Conservation (phyloP, 2,888 invertebrate genomes). For the Horisme vitalbata region DNA sequence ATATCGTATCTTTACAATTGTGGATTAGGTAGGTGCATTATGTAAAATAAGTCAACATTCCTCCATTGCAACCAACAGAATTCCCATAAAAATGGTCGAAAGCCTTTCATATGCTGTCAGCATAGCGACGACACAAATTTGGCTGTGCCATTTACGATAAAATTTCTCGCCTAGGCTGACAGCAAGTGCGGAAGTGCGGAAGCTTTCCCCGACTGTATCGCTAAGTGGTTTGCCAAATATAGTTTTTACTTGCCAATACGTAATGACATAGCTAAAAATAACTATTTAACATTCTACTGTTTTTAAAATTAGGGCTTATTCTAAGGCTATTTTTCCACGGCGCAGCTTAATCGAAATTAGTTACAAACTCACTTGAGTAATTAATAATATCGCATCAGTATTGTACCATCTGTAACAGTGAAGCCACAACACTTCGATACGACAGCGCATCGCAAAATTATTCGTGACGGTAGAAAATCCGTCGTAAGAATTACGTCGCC, state of each 20-base stretch:
- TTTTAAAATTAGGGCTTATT: background rate
- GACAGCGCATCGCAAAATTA: too few relatives aligned
- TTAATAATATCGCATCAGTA: too few relatives aligned
- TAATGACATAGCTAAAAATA: slow-evolving; percentile 35
- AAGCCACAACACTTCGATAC: too few relatives aligned
- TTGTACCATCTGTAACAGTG: too few relatives aligned
- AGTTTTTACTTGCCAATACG: slow-evolving; percentile 56
- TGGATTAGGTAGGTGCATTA: slow-evolving; percentile 54
- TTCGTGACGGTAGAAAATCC: too few relatives aligned
- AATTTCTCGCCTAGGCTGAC: background rate
- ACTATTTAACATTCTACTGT: too few relatives aligned
- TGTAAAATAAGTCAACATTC: slow-evolving; percentile 59
- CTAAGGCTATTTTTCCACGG: too few relatives aligned
- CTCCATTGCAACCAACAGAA: slow-evolving; percentile 38
- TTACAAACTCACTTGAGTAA: too few relatives aligned
- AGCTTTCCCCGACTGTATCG: slow-evolving; percentile 28
- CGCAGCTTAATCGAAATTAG: too few relatives aligned
- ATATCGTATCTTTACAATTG: too few relatives aligned
- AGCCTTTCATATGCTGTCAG: slow-evolving; percentile 24
- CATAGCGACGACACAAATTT: background rate
- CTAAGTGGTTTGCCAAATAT: slow-evolving; percentile 52
- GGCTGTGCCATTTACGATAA: too few relatives aligned
- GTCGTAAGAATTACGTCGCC: too few relatives aligned
- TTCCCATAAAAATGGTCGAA: slow-evolving; percentile 28
- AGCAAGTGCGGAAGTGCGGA: background rate